Evolutionary conservation across 2,797 vertebrate genomes (phyloP).

Genomic region (Smutsia gigantea): DNA sequence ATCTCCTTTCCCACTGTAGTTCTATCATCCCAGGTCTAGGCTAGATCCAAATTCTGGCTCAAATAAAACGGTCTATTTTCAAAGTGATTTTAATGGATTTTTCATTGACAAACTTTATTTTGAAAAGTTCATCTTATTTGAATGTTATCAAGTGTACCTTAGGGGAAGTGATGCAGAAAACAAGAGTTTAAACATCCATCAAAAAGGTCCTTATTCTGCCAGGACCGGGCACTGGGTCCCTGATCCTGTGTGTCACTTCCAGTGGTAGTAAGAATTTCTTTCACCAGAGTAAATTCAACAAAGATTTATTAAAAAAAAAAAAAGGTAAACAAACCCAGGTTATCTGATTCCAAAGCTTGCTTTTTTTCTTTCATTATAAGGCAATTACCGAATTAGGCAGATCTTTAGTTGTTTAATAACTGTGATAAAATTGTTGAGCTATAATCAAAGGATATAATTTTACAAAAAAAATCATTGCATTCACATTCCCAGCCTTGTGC

Average conservation of each 20-base stretch:
- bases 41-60: too few species aligned
- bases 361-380: not conserved
- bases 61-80: too few species aligned
- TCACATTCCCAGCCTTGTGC: constrained; percentile 42
- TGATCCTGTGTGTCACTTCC: not conserved
- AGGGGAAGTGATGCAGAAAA: too few species aligned
- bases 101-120: not conserved
- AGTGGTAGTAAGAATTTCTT: constrained; percentile 14
- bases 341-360: constrained; percentile 45
- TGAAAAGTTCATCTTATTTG: not conserved
- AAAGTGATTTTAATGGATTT: too few species aligned
- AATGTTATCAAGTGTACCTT: not conserved
- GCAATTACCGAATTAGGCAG: constrained; percentile 44
- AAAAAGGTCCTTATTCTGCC: not conserved
- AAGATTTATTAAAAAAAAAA: not conserved
- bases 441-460: constrained; percentile 69
- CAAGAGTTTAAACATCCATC: not conserved
- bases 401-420: constrained; percentile 65
- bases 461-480: constrained; percentile 58
- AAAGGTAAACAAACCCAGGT: not conserved
- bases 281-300: not conserved
- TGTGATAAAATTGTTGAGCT: constrained; percentile 67
- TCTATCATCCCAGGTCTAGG: too few species aligned
- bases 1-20: too few species aligned
- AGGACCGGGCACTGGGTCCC: not conserved